Evolutionary conservation across 2,888 invertebrate species (phyloP), one percentile per base, ranked within the genome.

Genomic region (Papilio protenor): DNA sequence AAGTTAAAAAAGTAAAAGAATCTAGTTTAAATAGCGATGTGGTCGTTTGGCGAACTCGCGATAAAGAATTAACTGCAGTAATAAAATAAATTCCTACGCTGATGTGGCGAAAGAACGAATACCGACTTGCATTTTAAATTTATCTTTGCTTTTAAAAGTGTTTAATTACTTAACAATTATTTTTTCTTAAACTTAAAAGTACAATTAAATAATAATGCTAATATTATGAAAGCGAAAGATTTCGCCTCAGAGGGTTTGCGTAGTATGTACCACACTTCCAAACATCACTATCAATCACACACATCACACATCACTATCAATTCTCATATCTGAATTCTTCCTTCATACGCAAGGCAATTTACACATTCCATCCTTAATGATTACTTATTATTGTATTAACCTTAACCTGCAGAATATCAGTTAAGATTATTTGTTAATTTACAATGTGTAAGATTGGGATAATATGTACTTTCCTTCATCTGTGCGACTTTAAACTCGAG

Each of bases 71-170:
- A 66, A 55, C 40, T 75, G 66, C 75, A 75, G 75, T 55, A 75
- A 75, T 75, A 75, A 75, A 75, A 66, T 69, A 49, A 75, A 75
- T 69, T 75, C 69, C 75, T 69, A 45, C 16, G 55, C 52, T 69
- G 55, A 27, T 40, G 40, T 64, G n/a, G 66, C 66, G 66, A 69
- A 69, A 69, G 55, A 66, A 74, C 52, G 66, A 27, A 75, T 45
- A 33, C 69, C 21, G 21, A 55, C 49, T 12, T 75, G 45, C 45
- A 57, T 57, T 57, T 40, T 57, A 45, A 66, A 66, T 40, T 40
- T 66, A 66, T 66, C 66, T 66, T 69, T 69, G 45, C 45, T 45
- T 45, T 69, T 12, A 21, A 21, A 69, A 45, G 21, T 45, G n/a
- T 45, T 45, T 12, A 69, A 69, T 45, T 40, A 69, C 40, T 45